Evolutionary conservation across 2,888 invertebrate genomes (phyloP), one percentile per base, ranked within the genome.

Genomic region (Napeogenes sylphis): DNA sequence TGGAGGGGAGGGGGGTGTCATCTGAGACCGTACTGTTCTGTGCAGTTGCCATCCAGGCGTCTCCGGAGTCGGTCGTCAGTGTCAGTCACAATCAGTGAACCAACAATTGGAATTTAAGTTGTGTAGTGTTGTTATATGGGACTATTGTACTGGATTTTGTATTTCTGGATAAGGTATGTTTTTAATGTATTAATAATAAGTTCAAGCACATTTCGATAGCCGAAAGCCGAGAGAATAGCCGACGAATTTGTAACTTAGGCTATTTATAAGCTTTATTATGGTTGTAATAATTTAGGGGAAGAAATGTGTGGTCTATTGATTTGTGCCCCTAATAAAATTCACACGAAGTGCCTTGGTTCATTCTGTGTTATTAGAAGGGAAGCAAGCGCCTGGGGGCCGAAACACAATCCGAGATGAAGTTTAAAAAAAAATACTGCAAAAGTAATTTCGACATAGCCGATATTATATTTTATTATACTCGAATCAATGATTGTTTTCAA

Each of bases 271-370:
- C 30, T 51, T 70, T 73, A 75, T 75, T 65, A 68, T 65, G 61
- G 71, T 72, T 72, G 77, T 83, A 78, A 77, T 78, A 61, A 78
- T 79, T 75, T 73, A 74, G 77, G 81, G 81, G 77, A 77, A 77
- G 76, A 75, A 79, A 74, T 74, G 75, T 51, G 74, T 73, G 72
- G 71, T 73, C 79, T 84, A 87, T 88, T 84, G 88, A 87, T 87
- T 87, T 80, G 78, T 78, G 78, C 83, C 88, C 88, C 88, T 82
- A 82, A 87, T 87, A 87, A 87, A 87, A 84, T 82, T 82, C 82
- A 80, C 80, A 79, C 81, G 75, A 82, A 75, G 73, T 78, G 76
- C 81, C 84, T 85, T 81, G 80, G 80, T 82, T 82, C 81, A 82
- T 62, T 63, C 45, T 82, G 82, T 21, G 77, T 80, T 67, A 64